These are phyloP conservation scores for Lucifuga dentata DNA, from an alignment of 2,113 vertebrate genomes.

Conservation along the genomic window DNA sequence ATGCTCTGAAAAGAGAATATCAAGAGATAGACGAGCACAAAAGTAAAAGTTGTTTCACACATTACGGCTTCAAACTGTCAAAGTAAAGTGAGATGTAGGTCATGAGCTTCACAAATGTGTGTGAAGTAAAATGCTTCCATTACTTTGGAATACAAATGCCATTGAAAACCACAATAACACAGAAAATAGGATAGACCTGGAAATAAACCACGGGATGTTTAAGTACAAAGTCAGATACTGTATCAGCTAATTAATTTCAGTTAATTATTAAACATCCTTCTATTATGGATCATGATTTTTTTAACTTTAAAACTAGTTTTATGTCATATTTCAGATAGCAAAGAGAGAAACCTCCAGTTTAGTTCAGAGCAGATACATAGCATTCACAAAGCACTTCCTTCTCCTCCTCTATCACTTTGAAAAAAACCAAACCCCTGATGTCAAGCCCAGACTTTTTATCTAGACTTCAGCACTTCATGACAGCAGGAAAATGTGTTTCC, in stretches of 20 bases:
- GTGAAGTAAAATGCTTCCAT: conserved; percentile 8
- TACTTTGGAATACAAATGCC: conserved; percentile 17
- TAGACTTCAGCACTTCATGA: no score
- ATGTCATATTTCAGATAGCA: neutral
- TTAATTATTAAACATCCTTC: no score
- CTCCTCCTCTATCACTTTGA: neutral
- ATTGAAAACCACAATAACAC: conserved; percentile 16
- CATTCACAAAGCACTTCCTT: conserved; percentile 4
- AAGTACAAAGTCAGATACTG: no score
- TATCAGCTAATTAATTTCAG: no score
- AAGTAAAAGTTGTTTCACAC: conserved; percentile 5
- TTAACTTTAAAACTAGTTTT: no score
- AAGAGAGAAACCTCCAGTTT: conserved; percentile 24
- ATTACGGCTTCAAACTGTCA: conserved; percentile 13
- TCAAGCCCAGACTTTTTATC: no score
- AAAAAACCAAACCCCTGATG: neutral
- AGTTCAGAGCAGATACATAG: conserved; percentile 10
- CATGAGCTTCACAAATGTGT: conserved; percentile 2
- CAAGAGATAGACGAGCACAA: conserved; percentile 17
- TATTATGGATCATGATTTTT: no score
- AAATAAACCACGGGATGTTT: neutral
- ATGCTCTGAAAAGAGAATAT: neutral
- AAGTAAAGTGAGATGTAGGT: conserved; percentile 31
- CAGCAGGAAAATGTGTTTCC: no score
- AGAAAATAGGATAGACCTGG: no score